Conservation (phyloP, 2,113 vertebrate genomes). For the Cavia aperea region DNA sequence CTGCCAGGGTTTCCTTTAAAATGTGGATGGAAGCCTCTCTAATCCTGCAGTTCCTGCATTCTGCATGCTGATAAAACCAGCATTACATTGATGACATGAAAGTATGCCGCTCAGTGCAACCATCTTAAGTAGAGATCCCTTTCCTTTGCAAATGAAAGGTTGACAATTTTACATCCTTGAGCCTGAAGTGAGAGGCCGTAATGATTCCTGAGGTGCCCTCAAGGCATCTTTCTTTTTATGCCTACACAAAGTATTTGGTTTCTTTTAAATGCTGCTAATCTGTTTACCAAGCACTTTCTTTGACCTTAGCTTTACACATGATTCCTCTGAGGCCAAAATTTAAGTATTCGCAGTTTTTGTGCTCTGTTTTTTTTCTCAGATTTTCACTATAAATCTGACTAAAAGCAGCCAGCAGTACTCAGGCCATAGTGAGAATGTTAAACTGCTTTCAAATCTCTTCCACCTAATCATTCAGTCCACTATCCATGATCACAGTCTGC, state of each 20-base stretch:
- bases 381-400: neutral
- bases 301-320: neutral
- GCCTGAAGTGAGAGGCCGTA: neutral
- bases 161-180: neutral
- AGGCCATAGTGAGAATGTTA: neutral
- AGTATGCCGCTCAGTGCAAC: neutral
- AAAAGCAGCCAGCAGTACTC: neutral
- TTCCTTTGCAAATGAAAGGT: neutral
- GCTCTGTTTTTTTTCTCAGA: neutral
- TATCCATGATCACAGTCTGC: neutral
- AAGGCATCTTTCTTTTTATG: neutral
- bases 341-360: neutral
- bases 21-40: neutral
- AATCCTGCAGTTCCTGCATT: neutral
- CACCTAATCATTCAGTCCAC: neutral
- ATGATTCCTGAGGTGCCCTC: neutral
- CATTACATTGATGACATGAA: neutral
- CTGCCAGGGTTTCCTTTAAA: neutral
- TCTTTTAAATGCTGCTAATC: neutral
- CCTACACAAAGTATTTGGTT: neutral
- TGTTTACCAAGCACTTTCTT: neutral
- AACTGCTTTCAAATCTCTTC: neutral
- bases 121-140: neutral
- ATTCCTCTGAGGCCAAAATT: neutral
- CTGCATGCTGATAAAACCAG: neutral